Percentiles rank a stretch among this genome's conserved stretches.
Conservation (phyloP, 2,888 invertebrate species). For the Iphiclides podalirius region DNA sequence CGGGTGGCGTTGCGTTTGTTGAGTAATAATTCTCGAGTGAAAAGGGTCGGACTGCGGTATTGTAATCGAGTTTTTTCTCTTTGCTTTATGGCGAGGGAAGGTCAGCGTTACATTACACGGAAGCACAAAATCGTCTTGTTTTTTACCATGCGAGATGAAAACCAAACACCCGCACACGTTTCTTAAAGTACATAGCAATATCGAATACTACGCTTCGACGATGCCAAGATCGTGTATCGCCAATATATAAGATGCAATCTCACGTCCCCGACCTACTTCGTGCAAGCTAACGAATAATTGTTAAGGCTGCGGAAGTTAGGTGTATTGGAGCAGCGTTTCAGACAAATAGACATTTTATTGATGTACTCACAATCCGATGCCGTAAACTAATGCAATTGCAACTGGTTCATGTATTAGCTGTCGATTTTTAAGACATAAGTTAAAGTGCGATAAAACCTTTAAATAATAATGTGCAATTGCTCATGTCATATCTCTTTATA, state of each 20-base stretch:
- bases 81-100: constrained; percentile 21
- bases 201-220: background rate
- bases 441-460: no score
- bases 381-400: no score
- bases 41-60: constrained; percentile 36
- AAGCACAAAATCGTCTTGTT: background rate
- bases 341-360: no score
- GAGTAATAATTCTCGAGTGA: constrained; percentile 42
- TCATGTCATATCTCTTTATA: no score
- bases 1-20: constrained; percentile 36
- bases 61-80: constrained; percentile 23
- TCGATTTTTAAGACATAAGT: no score
- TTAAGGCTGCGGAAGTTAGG: constrained; percentile 12
- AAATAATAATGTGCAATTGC: no score
- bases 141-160: background rate
- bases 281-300: constrained; percentile 15
- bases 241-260: constrained; percentile 14
- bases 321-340: background rate
- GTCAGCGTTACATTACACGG: constrained; percentile 12
- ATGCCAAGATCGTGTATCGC: constrained; percentile 5
- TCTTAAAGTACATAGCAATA: background rate
- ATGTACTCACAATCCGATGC: no score
- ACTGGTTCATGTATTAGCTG: no score
- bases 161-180: no score
- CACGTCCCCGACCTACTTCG: constrained; percentile 17